Base-by-base conservation (phyloP, 2,888 invertebrate species). In the Alcis repandata region DNA sequence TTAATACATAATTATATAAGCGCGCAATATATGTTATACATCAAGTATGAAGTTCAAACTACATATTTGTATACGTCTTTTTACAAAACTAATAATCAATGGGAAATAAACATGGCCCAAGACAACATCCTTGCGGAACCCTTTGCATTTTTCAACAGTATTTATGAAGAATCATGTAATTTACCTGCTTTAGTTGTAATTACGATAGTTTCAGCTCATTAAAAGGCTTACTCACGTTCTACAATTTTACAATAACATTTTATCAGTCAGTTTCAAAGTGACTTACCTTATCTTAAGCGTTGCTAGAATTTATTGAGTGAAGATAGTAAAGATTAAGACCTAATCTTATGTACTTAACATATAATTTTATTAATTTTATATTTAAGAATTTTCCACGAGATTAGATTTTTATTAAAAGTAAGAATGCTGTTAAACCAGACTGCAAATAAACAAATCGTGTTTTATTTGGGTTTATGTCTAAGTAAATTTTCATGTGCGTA, bases 221-320 rank as follows among this genome's bases (percentile, higher is more conserved):
- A 15, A 2, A 27, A 33, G 4, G 11, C 10, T 8, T 10, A 13
- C 13, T 32, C 11, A 8, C 13, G 17, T 54, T 17, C 7, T 43
- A 17, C 17, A 36, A 11, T 36, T 36, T 32, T 22, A 52, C 32
- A 41, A 53, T 54, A 54, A 11, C 4, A 46, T 36, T 46, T 69
- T 66, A 69, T 69, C 69, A 63, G 65, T 53, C 62, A 67, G 54
- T 54, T 19, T 58, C 38, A 36, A 54, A 54, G 43, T 57, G 61
- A 60, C 63, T 63, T 59, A 59, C 27, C 58, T 69, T 70, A 71
- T 73, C 69, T 52, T 52, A 64, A 57, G 54, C 56, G 41, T 67
- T 62, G 64, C 68, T 59, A 60, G 36, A 60, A 60, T 63, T 60
- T 67, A 59, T 59, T 64, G 32, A 48, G 10, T 51, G 43, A 20